Percentiles rank a stretch among this genome's conserved stretches.
Conservation (phyloP, 2,888 invertebrate genomes). For the Aphidoletes aphidimyza region DNA sequence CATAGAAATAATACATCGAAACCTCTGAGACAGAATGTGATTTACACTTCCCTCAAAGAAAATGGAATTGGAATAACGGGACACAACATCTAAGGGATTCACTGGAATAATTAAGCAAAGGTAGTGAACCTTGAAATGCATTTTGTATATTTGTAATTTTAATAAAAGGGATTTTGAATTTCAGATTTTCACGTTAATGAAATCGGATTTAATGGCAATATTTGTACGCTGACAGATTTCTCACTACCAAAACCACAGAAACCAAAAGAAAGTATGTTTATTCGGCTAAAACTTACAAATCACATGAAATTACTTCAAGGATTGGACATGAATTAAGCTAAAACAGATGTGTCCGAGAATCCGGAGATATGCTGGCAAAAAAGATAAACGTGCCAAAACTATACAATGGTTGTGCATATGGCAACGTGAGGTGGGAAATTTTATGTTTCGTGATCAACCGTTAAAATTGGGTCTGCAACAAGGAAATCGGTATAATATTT, state of each 20-base stretch:
- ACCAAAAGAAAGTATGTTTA: constrained; percentile 60
- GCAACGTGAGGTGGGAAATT: constrained; percentile 80
- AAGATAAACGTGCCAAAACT: constrained; percentile 93
- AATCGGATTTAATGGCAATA: constrained; percentile 77
- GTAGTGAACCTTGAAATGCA: not conserved
- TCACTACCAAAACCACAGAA: constrained; percentile 67
- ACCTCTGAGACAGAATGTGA: constrained; percentile 9
- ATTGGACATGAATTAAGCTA: not conserved
- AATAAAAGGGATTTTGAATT: constrained; percentile 69
- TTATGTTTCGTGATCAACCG: constrained; percentile 73
- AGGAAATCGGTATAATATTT: constrained; percentile 90
- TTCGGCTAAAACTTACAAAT: no score
- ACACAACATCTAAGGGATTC: constrained; percentile 75
- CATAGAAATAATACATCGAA: not conserved
- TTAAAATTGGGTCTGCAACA: constrained; percentile 84
- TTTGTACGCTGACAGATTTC: constrained; percentile 73
- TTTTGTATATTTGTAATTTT: no score
- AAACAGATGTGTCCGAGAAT: constrained; percentile 64
- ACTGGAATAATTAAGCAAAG: constrained; percentile 79
- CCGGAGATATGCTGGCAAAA: constrained; percentile 86
- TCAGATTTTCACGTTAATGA: constrained; percentile 96
- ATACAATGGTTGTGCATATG: constrained; percentile 86
- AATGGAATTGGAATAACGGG: constrained; percentile 81
- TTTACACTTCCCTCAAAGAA: constrained; percentile 69
- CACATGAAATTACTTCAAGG: not conserved